A percentile compares a stretch with the other conserved stretches of the same genome.
Evolutionary conservation across 2,888 invertebrate genomes (phyloP).

Genomic region (Nipponacmea schrenckii): DNA sequence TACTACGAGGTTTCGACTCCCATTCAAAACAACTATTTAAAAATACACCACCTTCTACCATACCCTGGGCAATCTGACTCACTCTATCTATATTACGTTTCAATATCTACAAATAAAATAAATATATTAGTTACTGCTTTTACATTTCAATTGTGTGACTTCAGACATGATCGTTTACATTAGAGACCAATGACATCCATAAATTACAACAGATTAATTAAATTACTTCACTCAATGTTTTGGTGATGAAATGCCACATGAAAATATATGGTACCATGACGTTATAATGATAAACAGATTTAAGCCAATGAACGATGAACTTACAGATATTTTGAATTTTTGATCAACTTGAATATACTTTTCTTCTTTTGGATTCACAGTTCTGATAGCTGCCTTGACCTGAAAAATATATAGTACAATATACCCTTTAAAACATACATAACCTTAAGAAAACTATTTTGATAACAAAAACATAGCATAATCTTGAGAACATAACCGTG

Average conservation of each 20-base stretch:
- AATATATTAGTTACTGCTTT: not conserved
- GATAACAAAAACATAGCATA: too few species aligned
- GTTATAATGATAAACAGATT: too few species aligned
- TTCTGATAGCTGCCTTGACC: conserved; percentile 89
- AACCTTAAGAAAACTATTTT: too few species aligned
- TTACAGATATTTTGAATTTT: conserved; percentile 89
- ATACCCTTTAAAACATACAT: too few species aligned
- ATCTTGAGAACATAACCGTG: too few species aligned
- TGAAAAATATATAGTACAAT: conserved; percentile 56
- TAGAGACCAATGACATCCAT: too few species aligned
- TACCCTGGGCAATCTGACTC: conserved; percentile 87
- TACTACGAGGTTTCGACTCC: conserved; percentile 83
- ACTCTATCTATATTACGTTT: conserved; percentile 92
- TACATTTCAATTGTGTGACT: too few species aligned
- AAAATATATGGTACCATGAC: too few species aligned
- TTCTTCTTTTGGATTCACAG: conserved; percentile 92
- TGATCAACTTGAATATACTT: conserved; percentile 94
- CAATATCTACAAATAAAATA: conserved; percentile 74
- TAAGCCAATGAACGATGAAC: conserved; percentile 29
- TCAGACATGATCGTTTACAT: too few species aligned
- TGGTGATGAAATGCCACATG: too few species aligned
- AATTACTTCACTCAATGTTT: too few species aligned
- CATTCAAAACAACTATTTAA: conserved; percentile 96
- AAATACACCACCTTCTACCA: conserved; percentile 89
- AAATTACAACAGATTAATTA: too few species aligned